Evolutionary conservation across 2,797 vertebrate species (phyloP), one percentile per base, ranked within the genome.

Genomic region (Percopsis omiscomaycus): DNA sequence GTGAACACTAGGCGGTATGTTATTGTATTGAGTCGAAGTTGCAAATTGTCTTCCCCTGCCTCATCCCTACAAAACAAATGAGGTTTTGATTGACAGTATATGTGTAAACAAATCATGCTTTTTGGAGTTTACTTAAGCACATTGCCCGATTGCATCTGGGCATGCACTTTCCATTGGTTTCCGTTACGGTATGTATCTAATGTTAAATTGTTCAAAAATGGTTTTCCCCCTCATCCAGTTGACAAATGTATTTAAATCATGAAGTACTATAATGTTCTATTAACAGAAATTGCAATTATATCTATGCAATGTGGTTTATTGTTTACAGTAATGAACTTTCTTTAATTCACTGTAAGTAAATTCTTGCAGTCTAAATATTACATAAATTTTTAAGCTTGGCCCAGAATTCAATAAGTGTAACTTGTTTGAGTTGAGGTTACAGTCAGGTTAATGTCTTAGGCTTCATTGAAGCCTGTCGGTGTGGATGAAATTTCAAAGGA

Each of bases 251-350:
- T 42, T 42, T 10, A 42, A 42, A 42, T 42, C 37, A 68, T 70
- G 58, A 51, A 79, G 51, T 71, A 51, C 55, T 64, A 22, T 22
- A 22, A 22, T 22, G 22, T 22, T 22, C 13, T 65, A 51, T 59
- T 32, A 44, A 37, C 59, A 55, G 55, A 66, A 75, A 76, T 62
- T 1, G 1, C 3, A 65, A 55, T 6, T 22, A 69, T 62, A 59
- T 69, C 79, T 82, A 77, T 84, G 81, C 81, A 82, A 79, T 56
- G 46, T 54, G 5, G 14, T 61, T 50, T 46, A 9, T 16, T 12
- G 6, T 42, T 42, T 42, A 42, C 8, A 10, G 37, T 5, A 9
- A 9, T 42, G 4, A 13, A 11, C 12, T 13, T 48, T 53, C 13
- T 53, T 29, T 53, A 27, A 52, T 9, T 3, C 3, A 52, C 22